These are phyloP conservation scores for Cuculus canorus DNA, from an alignment of 2,797 vertebrate genomes.

Conservation along the genomic window DNA sequence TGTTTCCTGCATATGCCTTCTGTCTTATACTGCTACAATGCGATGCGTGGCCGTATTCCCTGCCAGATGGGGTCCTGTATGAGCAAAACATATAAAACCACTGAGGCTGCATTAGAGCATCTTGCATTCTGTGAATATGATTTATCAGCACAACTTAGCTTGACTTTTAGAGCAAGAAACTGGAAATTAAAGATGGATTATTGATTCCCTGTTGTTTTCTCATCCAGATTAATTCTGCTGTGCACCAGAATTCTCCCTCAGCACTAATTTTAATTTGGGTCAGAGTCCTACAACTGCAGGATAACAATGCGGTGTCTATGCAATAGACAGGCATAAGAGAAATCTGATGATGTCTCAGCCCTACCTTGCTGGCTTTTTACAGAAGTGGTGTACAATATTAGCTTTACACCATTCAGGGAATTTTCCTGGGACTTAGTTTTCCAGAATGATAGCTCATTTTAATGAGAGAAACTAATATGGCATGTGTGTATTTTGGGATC, in stretches of 20 bases:
- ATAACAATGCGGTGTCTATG: not conserved
- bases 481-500: not conserved
- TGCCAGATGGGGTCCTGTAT: not conserved
- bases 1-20: not conserved
- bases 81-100: not conserved
- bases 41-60: not conserved
- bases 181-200: not conserved
- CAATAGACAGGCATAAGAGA: not conserved
- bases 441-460: not conserved
- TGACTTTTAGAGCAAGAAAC: not conserved
- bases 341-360: not conserved
- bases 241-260: not conserved
- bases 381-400: not conserved
- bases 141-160: not conserved
- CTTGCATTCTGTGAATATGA: not conserved
- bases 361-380: not conserved
- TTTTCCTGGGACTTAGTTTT: not conserved
- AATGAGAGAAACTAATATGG: not conserved
- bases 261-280: not conserved
- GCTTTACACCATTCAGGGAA: not conserved
- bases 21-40: not conserved
- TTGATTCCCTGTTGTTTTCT: not conserved
- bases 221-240: not conserved
- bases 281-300: not conserved
- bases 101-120: accelerated